These are phyloP conservation scores for Sebastes trivittatus DNA, from an alignment of 2,797 vertebrate species.

Conservation along the genomic window DNA sequence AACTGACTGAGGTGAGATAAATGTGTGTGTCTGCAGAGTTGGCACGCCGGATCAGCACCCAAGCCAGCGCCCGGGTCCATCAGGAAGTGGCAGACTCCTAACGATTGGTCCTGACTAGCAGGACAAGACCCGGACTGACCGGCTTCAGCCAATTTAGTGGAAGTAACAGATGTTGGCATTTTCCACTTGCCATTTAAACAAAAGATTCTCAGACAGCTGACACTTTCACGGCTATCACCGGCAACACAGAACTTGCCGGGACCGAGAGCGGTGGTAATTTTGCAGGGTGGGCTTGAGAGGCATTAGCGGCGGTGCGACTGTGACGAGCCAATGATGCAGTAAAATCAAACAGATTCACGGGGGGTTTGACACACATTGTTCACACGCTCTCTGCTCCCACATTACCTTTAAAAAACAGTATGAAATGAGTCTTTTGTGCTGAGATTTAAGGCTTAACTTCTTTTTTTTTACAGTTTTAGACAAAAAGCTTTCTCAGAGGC, in stretches of 20 bases:
- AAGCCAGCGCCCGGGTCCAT: slow-evolving; percentile 24
- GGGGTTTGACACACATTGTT: slow-evolving; percentile 17
- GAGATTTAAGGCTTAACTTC: neutral
- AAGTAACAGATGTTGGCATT: slow-evolving; percentile 76
- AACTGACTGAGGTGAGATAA: slow-evolving; percentile 43
- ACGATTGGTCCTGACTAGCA: slow-evolving; percentile 47
- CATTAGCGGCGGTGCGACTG: slow-evolving; percentile 19
- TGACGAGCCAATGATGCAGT: slow-evolving; percentile 36
- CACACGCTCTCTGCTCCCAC: neutral
- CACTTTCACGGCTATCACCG: slow-evolving; percentile 57
- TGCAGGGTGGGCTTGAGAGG: slow-evolving; percentile 17
- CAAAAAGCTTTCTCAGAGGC: neutral
- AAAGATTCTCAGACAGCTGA: slow-evolving; percentile 55
- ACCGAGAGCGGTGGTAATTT: slow-evolving; percentile 32
- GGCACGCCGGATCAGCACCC: slow-evolving; percentile 6
- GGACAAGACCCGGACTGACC: slow-evolving; percentile 33
- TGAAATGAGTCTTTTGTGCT: slow-evolving; percentile 10
- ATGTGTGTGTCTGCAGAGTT: slow-evolving; percentile 8
- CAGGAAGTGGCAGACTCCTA: slow-evolving; percentile 57
- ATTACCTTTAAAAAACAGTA: neutral
- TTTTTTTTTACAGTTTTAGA: neutral
- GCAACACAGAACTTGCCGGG: slow-evolving; percentile 2
- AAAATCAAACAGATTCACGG: slow-evolving; percentile 7
- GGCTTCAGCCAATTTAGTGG: slow-evolving; percentile 67
- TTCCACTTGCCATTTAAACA: slow-evolving; percentile 67